Evolutionary conservation across 92 coral and sea anemone species (phyloP).

Genomic region (Umimayanthus kanabou): DNA sequence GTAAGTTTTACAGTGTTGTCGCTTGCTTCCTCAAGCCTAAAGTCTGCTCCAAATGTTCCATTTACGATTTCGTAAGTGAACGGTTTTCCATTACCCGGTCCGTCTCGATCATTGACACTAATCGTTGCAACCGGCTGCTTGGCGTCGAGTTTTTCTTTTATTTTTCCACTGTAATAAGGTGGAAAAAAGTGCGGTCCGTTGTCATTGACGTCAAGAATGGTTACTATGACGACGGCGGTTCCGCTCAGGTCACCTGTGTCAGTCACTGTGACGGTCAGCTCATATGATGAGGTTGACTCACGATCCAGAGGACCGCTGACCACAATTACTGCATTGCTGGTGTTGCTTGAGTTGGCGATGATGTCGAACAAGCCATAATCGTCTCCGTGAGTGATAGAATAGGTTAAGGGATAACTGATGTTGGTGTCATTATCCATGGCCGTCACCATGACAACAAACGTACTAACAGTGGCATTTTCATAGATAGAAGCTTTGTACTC

Average conservation of each 20-base stretch:
- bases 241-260: conserved; percentile 63
- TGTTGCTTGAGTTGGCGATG: conserved; percentile 48
- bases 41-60: conserved; percentile 66
- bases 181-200: conserved; percentile 83
- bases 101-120: conserved; percentile 73
- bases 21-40: conserved; percentile 54
- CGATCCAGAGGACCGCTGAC: conserved; percentile 65
- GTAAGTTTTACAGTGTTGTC: conserved; percentile 60
- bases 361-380: conserved; percentile 63
- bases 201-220: conserved; percentile 84
- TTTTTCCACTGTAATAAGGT: conserved; percentile 65
- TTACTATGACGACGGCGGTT: conserved; percentile 63
- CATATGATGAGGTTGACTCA: conserved; percentile 60
- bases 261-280: conserved; percentile 53
- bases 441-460: conserved; percentile 60
- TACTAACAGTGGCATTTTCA: conserved; percentile 74
- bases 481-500: conserved; percentile 53
- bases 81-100: conserved; percentile 65
- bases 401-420: conserved; percentile 57
- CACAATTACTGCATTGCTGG: conserved; percentile 52
- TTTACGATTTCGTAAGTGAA: conserved; percentile 64
- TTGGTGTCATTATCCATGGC: conserved; percentile 68
- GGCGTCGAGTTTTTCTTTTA: conserved; percentile 61
- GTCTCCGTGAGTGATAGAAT: conserved; percentile 71
- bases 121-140: conserved; percentile 74